These are phyloP conservation scores for Datnioides undecimradiatus DNA, from an alignment of 2,113 vertebrate genomes.

Conservation along the genomic window DNA sequence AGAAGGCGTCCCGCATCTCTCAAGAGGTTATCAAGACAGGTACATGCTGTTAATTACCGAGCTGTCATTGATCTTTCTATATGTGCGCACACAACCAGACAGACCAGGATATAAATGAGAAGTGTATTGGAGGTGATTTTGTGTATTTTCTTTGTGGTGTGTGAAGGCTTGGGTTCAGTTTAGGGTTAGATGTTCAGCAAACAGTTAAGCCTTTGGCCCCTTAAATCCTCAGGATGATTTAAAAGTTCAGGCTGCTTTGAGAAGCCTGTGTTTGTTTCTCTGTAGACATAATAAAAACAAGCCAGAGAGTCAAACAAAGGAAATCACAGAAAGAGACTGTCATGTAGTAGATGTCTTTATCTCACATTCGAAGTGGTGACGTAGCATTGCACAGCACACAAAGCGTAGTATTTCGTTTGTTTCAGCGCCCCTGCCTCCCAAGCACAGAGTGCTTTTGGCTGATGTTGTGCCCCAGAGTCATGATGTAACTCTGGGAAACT, in stretches of 20 bases:
- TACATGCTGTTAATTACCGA: slow-evolving; percentile 58
- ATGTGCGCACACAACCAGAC: background rate
- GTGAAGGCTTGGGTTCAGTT: slow-evolving; percentile 27
- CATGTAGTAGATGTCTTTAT: slow-evolving; percentile 40
- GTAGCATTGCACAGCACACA: slow-evolving; percentile 26
- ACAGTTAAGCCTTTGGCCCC: background rate
- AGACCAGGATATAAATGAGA: slow-evolving; percentile 19
- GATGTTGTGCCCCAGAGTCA: slow-evolving; percentile 50
- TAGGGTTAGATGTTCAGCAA: slow-evolving; percentile 5
- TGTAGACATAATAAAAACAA: background rate
- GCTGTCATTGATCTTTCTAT: slow-evolving; percentile 46
- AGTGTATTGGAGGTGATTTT: background rate
- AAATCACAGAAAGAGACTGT: slow-evolving; percentile 8
- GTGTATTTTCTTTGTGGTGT: slow-evolving; percentile 24
- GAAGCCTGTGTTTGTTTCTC: background rate
- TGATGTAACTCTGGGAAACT: slow-evolving; percentile 74
- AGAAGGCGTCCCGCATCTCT: slow-evolving; percentile 25
- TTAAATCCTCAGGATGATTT: slow-evolving; percentile 7
- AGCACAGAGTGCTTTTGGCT: slow-evolving; percentile 14
- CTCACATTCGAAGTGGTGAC: slow-evolving; percentile 23
- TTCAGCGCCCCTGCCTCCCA: slow-evolving; percentile 17
- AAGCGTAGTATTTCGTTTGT: slow-evolving; percentile 16
- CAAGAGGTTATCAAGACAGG: slow-evolving; percentile 45
- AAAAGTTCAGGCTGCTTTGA: slow-evolving; percentile 8
- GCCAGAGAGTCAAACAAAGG: background rate